These are phyloP conservation scores for Microdon myrmicae DNA, from an alignment of 2,888 invertebrate species.

Conservation along the genomic window DNA sequence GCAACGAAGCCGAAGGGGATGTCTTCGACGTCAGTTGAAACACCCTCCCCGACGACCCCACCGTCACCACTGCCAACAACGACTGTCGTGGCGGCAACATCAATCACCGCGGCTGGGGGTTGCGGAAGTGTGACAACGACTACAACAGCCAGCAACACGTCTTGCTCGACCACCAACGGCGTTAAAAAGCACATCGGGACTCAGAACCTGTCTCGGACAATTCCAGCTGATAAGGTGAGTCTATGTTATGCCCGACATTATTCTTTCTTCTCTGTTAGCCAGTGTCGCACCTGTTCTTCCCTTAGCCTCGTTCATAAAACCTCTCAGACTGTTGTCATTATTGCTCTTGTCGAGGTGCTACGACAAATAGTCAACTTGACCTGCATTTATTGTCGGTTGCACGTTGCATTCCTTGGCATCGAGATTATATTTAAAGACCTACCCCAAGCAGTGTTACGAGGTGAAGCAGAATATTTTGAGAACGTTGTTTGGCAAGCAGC, in stretches of 20 bases:
- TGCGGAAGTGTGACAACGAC: constrained; percentile 51
- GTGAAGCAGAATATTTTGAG: no score
- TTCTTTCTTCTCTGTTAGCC: not conserved
- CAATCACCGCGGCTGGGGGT: constrained; percentile 40
- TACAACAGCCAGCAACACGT: constrained; percentile 39
- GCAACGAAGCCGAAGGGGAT: constrained; percentile 51
- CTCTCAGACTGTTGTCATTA: not conserved
- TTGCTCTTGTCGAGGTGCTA: constrained; percentile 10
- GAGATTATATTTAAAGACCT: no score
- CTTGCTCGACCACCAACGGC: constrained; percentile 44
- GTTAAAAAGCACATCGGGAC: constrained; percentile 53
- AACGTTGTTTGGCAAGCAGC: no score
- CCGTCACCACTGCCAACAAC: constrained; percentile 54
- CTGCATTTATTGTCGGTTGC: constrained; percentile 23
- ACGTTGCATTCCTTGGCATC: constrained; percentile 26
- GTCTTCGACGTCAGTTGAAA: constrained; percentile 58
- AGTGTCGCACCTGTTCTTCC: no score
- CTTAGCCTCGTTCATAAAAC: no score
- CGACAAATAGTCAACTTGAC: constrained; percentile 37
- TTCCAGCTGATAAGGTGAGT: constrained; percentile 85
- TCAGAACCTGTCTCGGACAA: constrained; percentile 77
- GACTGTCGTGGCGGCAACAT: constrained; percentile 46
- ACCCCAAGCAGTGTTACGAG: no score
- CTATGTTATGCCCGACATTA: constrained; percentile 38
- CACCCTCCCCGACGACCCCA: constrained; percentile 57